Evolutionary conservation across 2,113 vertebrate genomes (phyloP).

Genomic region (Pelobates fuscus): DNA sequence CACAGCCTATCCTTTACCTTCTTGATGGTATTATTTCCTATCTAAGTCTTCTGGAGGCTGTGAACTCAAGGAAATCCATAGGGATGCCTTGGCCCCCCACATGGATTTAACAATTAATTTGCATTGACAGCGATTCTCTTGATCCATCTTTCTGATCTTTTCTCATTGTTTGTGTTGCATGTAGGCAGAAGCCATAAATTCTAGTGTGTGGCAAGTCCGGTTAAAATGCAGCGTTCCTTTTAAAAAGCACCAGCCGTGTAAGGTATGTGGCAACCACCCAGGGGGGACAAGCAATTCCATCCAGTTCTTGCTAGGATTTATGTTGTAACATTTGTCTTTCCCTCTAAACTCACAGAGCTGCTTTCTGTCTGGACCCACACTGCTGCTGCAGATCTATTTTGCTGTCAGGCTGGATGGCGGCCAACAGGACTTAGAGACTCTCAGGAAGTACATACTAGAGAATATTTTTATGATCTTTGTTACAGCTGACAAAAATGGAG

Average conservation of each 20-base stretch:
- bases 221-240: conserved; percentile 88
- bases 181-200: conserved; percentile 87
- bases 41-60: too few relatives aligned
- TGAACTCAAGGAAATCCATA: too few relatives aligned
- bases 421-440: conserved; percentile 84
- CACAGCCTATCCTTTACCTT: too few relatives aligned
- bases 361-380: conserved; percentile 72
- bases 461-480: conserved; percentile 89
- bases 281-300: neutral
- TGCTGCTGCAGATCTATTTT: conserved; percentile 88
- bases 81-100: too few relatives aligned
- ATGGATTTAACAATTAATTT: too few relatives aligned
- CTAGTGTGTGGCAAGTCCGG: conserved; percentile 83
- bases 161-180: conserved; percentile 44
- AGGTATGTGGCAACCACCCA: conserved; percentile 68
- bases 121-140: too few relatives aligned
- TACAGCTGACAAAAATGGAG: conserved; percentile 66
- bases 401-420: conserved; percentile 75
- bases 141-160: too few relatives aligned
- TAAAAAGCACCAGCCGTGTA: conserved; percentile 72
- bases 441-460: conserved; percentile 90
- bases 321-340: neutral
- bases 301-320: neutral
- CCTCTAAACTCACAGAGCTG: conserved; percentile 72
- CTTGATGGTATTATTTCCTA: too few relatives aligned